These are phyloP conservation scores for Trigoniulus corallinus DNA, from an alignment of 1,140 invertebrate species.

Conservation along the genomic window DNA sequence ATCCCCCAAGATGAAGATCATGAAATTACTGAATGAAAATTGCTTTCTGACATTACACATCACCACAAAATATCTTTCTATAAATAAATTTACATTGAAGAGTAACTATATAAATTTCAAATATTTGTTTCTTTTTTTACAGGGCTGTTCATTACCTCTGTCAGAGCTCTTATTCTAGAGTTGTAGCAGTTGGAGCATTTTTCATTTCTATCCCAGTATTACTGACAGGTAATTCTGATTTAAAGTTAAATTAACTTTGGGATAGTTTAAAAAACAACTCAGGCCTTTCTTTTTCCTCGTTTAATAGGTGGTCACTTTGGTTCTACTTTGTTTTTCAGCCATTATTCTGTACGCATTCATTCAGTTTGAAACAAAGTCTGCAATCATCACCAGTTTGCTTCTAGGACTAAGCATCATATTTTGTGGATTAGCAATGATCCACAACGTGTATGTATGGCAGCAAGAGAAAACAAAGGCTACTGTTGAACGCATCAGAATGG, in stretches of 20 bases:
- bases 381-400: slow-evolving; percentile 70
- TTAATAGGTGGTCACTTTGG: too few species aligned
- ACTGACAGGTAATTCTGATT: slow-evolving; percentile 51
- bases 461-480: slow-evolving; percentile 29
- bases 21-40: too few species aligned
- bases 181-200: slow-evolving; percentile 80
- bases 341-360: slow-evolving; percentile 83
- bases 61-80: too few species aligned
- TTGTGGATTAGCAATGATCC: slow-evolving; percentile 79
- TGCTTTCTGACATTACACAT: too few species aligned
- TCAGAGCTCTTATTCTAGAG: slow-evolving; percentile 70
- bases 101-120: not conserved
- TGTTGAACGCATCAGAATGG: not conserved
- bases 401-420: slow-evolving; percentile 78
- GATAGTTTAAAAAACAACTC: not conserved
- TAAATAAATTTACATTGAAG: not conserved
- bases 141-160: slow-evolving; percentile 79
- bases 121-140: slow-evolving; percentile 25
- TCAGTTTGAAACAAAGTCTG: slow-evolving; percentile 77
- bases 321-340: slow-evolving; percentile 38
- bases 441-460: slow-evolving; percentile 88
- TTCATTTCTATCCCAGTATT: slow-evolving; percentile 87
- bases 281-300: too few species aligned
- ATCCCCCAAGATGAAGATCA: too few species aligned
- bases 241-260: not conserved